These are phyloP conservation scores for Triplophysa siluroides DNA, from an alignment of 2,113 vertebrate genomes.

Conservation along the genomic window DNA sequence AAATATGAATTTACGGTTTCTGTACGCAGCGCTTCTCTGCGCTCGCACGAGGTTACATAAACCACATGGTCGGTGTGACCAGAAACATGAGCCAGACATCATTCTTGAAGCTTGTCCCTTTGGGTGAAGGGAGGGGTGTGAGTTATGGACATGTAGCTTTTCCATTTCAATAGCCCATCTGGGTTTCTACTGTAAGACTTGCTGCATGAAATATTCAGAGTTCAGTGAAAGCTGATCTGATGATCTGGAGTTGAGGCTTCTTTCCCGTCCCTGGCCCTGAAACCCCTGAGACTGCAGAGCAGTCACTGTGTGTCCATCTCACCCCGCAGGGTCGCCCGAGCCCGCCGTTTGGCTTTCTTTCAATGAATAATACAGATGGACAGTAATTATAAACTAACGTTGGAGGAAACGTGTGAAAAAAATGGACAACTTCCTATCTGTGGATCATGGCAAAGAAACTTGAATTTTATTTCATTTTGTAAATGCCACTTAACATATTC, in stretches of 20 bases:
- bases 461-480: background rate
- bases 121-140: slow-evolving; percentile 56
- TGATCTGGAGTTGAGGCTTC: slow-evolving; percentile 79
- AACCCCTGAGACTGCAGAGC: slow-evolving; percentile 74
- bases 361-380: no score
- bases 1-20: slow-evolving; percentile 46
- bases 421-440: no score
- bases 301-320: slow-evolving; percentile 52
- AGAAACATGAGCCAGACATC: slow-evolving; percentile 75
- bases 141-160: slow-evolving; percentile 59
- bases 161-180: slow-evolving; percentile 64
- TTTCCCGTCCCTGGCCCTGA: slow-evolving; percentile 81
- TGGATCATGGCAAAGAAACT: background rate
- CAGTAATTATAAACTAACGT: no score
- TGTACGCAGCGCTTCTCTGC: slow-evolving; percentile 56
- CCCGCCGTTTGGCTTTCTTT: background rate
- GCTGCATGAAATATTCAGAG: slow-evolving; percentile 79
- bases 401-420: no score
- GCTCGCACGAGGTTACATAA: slow-evolving; percentile 58
- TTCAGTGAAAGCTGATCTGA: slow-evolving; percentile 86
- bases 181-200: slow-evolving; percentile 64
- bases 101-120: slow-evolving; percentile 62
- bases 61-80: slow-evolving; percentile 69
- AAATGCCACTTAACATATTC: no score
- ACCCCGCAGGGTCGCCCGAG: background rate